Base-by-base conservation (phyloP, 2,888 invertebrate species). In the Eupithecia vulgata region DNA sequence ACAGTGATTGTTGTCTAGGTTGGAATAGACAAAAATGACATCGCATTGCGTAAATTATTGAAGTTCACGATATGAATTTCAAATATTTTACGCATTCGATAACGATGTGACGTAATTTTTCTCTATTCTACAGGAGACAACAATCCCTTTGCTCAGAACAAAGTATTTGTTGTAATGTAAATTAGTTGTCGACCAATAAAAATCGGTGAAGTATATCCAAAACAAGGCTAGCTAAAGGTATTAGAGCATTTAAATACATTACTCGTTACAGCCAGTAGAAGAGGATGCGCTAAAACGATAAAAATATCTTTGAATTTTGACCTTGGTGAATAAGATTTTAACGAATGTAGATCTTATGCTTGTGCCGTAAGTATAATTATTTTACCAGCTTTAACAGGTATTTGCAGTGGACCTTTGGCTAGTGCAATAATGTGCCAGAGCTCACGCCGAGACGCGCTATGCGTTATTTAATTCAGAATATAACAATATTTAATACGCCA, bases 281-380 rank as follows among this genome's bases (percentile, higher is more conserved):
- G 71, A 52, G 25, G 21, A 35, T 25, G 72, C 42, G 67, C 75
- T 75, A 75, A 75, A 75, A 71, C 25, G 59, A 68, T n/a, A 57
- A 66, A 68, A 61, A 40, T 52, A 45, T 59, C 6, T 4, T 48
- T 71, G 21, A 52, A 52, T 52, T 52, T 52, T 52, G 10, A 21
- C 21, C 52, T 52, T 52, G 1, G n/a, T 48, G 48, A 48, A 48
- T 35, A 5, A 5, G 0, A 35, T 42, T 12, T 42, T 13, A 15
- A 42, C 45, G 5, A 48, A 48, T 48, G 8, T 48, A 0, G 8
- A 10, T 21, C 21, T 2, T 52, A 21, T 10, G n/a, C n/a, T 10
- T 7, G 17, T 17, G 45, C 45, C 8, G 21, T 52, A n/a, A 4
- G 21, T 12, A 13, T 5, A 13, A 57, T 25, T 1, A 13, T 5